These are phyloP conservation scores for Cyrtodaria siliqua DNA, from an alignment of 2,888 invertebrate genomes.

Conservation along the genomic window DNA sequence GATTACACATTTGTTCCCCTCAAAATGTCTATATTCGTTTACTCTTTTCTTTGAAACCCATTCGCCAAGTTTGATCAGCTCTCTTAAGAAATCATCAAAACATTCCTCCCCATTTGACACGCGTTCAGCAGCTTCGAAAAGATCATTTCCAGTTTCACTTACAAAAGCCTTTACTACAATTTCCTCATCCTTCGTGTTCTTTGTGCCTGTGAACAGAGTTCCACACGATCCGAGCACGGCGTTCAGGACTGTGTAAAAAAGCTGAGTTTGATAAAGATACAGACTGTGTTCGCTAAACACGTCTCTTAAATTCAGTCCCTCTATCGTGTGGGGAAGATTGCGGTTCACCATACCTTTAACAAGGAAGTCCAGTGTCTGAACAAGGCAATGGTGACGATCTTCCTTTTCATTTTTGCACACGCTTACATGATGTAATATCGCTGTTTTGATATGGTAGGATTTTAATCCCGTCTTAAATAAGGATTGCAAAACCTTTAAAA, in stretches of 20 bases:
- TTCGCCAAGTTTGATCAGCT: not conserved
- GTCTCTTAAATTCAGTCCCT: not conserved
- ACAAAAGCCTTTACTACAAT: not conserved
- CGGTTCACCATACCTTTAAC: too few species aligned
- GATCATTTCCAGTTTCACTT: not conserved
- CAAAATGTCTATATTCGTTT: slow-evolving; percentile 1
- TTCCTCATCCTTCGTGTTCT: not conserved
- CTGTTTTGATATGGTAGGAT: too few species aligned
- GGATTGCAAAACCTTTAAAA: too few species aligned
- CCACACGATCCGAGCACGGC: not conserved
- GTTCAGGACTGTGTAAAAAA: not conserved
- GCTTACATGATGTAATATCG: too few species aligned
- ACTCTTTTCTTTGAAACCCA: slow-evolving; percentile 11
- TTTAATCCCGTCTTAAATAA: too few species aligned
- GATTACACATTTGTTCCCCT: too few species aligned
- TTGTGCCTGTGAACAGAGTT: not conserved
- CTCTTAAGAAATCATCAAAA: not conserved
- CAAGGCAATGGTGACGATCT: too few species aligned
- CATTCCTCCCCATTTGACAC: not conserved
- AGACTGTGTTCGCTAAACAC: not conserved
- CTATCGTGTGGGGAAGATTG: too few species aligned
- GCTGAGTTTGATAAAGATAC: not conserved
- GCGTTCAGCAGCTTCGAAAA: not conserved
- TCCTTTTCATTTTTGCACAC: too few species aligned
- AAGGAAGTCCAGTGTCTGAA: too few species aligned